Evolutionary conservation across 2,888 invertebrate species (phyloP), one percentile per base, ranked within the genome.

Genomic region (Gari tellinella): DNA sequence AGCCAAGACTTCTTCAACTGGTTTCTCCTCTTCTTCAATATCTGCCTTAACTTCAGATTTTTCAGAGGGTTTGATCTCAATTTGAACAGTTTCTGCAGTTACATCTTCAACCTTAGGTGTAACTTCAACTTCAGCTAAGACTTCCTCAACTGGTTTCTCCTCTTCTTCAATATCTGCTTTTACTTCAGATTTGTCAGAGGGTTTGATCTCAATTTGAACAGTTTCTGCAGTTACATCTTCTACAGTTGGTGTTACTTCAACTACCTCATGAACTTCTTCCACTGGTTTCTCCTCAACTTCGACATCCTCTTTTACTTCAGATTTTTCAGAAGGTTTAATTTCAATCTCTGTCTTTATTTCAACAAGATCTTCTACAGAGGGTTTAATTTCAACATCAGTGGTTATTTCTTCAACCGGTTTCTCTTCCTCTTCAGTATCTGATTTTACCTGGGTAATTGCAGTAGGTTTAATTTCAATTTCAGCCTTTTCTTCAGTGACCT

Each of bases 31-130:
- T 37, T 25, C 48, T 60, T 66, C 56, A 49, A 40, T 17, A 0
- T 37, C 61, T 26, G 21, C 10, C 8, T 37, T 37, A 31, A 52
- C 52, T 46, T 69, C 43, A 23, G 57, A 37, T 31, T 14, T 38
- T 58, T 62, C 57, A 38, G 38, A 45, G 10, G 38, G 58, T 51
- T 65, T 60, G 14, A 64, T 55, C 38, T 60, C 66, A 48, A 68
- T 38, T 25, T 62, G 66, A 19, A 55, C 68, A 2, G 26, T 52
- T 56, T 65, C 69, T 40, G 56, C 38, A 2, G 40, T 52, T 52
- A 61, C 66, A 31, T 56, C 26, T 31, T 70, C 55, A 19, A 58
- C 46, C 17, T 26, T 52, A 5, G 58, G 51, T 23, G 37, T 62
- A 12, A 57, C 15, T 51, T 61, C 58, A 19, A 41, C 60, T 19